Percentiles rank a stretch among this genome's conserved stretches.
Evolutionary conservation across 2,797 vertebrate genomes (phyloP).

Genomic region (Phyllotis vaccarum): DNA sequence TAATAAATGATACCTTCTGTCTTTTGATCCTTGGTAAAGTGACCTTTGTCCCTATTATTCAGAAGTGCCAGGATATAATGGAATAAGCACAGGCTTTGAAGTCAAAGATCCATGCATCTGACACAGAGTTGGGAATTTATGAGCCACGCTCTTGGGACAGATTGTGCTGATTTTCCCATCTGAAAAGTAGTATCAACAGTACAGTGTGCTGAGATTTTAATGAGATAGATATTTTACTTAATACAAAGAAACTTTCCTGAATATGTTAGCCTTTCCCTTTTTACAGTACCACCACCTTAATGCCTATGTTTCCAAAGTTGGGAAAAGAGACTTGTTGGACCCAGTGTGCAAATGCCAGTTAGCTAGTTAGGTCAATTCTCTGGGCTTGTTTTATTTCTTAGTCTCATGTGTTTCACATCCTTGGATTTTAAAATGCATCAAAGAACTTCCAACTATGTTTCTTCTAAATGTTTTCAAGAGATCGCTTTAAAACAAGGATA

Average conservation of each 20-base stretch:
- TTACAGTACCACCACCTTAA: neutral
- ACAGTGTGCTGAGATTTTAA: slow-evolving; percentile 12
- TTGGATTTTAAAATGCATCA: neutral
- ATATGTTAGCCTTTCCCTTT: neutral
- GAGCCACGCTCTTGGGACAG: slow-evolving; percentile 23
- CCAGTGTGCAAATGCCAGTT: neutral
- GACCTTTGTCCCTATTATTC: slow-evolving; percentile 65
- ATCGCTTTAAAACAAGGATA: neutral
- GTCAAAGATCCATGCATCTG: neutral
- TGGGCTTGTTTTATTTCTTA: neutral
- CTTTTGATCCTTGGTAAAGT: slow-evolving; percentile 71
- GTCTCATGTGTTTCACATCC: neutral
- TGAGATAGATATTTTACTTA: slow-evolving; percentile 13
- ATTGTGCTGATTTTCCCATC: slow-evolving; percentile 53
- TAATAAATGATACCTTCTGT: slow-evolving; percentile 41
- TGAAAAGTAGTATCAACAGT: slow-evolving; percentile 3
- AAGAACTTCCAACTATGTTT: neutral
- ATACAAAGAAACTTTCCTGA: neutral
- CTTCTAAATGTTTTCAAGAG: neutral
- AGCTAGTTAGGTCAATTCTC: neutral
- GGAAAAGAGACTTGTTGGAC: neutral
- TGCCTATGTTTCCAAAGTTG: neutral
- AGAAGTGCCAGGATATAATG: slow-evolving; percentile 15
- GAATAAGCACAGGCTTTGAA: slow-evolving; percentile 61
- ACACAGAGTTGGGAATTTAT: slow-evolving; percentile 51